These are phyloP conservation scores for Dromaius novaehollandiae DNA, from an alignment of 2,113 vertebrate genomes.

Conservation along the genomic window DNA sequence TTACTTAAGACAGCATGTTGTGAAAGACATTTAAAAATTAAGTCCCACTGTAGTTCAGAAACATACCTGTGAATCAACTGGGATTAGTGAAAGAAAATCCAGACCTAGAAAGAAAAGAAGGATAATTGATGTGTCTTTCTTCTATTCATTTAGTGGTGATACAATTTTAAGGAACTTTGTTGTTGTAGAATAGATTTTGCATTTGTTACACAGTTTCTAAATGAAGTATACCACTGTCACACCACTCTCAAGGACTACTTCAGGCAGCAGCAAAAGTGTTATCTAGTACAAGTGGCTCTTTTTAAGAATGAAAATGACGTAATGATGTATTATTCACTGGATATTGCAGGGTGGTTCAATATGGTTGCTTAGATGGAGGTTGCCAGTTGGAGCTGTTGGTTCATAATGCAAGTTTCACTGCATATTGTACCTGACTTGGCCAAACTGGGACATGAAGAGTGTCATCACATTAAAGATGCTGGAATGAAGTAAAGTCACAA, in stretches of 20 bases:
- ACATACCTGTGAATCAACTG: slow-evolving; percentile 94
- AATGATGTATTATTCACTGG: slow-evolving; percentile 55
- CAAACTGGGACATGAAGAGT: slow-evolving; percentile 64
- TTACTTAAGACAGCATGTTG: accelerated
- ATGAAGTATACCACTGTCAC: slow-evolving; percentile 51
- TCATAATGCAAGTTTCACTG: slow-evolving; percentile 57
- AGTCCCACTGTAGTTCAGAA: slow-evolving; percentile 27
- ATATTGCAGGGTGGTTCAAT: slow-evolving; percentile 51
- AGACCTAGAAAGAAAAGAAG: slow-evolving; percentile 82
- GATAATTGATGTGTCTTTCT: neutral
- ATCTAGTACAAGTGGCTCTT: slow-evolving; percentile 43
- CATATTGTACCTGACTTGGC: slow-evolving; percentile 64
- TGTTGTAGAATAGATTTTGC: slow-evolving; percentile 2
- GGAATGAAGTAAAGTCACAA: slow-evolving; percentile 71
- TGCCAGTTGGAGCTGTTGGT: slow-evolving; percentile 60
- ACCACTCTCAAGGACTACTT: slow-evolving; percentile 53
- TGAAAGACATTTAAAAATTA: neutral
- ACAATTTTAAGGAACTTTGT: slow-evolving; percentile 44
- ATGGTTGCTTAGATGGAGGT: slow-evolving; percentile 48
- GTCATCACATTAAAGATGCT: slow-evolving; percentile 64
- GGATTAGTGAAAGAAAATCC: slow-evolving; percentile 95
- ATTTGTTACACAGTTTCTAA: slow-evolving; percentile 24
- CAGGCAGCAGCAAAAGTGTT: slow-evolving; percentile 51
- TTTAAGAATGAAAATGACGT: slow-evolving; percentile 49
- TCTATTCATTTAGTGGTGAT: slow-evolving; percentile 9